Evolutionary conservation across 2,113 vertebrate species (phyloP), one percentile per base, ranked within the genome.

Genomic region (Rutilus rutilus): DNA sequence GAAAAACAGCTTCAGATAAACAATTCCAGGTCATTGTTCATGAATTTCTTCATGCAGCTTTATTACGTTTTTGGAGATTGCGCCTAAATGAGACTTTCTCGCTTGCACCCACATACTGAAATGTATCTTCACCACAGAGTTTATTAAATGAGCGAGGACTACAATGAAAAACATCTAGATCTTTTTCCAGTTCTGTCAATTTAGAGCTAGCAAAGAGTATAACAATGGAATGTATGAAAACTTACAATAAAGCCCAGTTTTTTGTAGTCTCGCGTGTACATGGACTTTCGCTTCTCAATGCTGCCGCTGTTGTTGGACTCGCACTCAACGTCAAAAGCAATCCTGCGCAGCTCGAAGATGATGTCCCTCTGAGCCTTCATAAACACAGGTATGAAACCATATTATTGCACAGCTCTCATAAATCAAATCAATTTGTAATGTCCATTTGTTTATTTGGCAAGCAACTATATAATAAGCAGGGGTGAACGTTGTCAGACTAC

Each of bases 221-320:
- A 52, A 50, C 0, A 42, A 10, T 42, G 42, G 8, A 47, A 64
- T 82, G 2, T 27, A n/a, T 79, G 64, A 74, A 71, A 54, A 96
- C 98, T 98, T 86, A 99, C 98, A 50, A 99, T 99, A 90, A 99
- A 99, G 80, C 98, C 98, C 5, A 99, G 97, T 71, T 99, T 99
- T 90, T 99, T 99, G 85, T 99, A 99, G 94, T 99, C 98, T 21
- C 98, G 95, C 0, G 98, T 99, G 92, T 99, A 99, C 98, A 99
- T 99, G 86, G 98, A 99, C 91, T 99, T 99, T 92, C 98, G 96
- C 71, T 99, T 99, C 93, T 99, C 98, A 64, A 97, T 97, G 89
- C 96, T 99, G 91, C 98, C 97, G 4, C 96, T 96, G 93, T 95
- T 97, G 91, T 95, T 99, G 4, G 97, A 96, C 82, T 99, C 98